Base-by-base conservation (phyloP, 2,888 invertebrate species). In the Agapostemon virescens region DNA sequence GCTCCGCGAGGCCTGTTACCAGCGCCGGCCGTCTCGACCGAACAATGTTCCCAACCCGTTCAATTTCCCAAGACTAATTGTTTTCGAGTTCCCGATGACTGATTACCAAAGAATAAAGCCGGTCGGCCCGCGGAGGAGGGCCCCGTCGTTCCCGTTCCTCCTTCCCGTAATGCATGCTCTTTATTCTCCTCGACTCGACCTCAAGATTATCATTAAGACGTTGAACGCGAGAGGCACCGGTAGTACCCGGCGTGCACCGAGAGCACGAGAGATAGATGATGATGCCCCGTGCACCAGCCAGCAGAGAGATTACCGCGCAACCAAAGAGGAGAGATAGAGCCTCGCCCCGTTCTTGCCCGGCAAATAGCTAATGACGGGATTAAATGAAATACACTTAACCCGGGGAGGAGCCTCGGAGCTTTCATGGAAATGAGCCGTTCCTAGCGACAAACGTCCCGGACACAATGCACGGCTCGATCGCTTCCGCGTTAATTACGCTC, bases 121-220 rank as follows among this genome's bases (percentile, higher is more conserved):
- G 45, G 58, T 20, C 58, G 52, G 52, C 68, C 17, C 45, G 73
- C 42, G 30, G 58, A 20, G 55, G 38, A 42, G 63, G 33, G 5
- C 13, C 11, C 36, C 23, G 52, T 15, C 49, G 63, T 55, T 30
- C 58, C 30, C 49, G 30, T 55, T 71, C 40, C 70, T 55, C 20
- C 42, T 26, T 61, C 30, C 61, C 38, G 71, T 69, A 81, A 81
- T 61, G 81, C 76, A 42, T 30, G 76, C 76, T 81, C 76, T 67
- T 81, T 69, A 75, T 75, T 81, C 81, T 66, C 69, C 42, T 49
- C 30, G 69, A 20, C 45, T 74, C 74, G 74, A 69, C 26, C 81
- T 66, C 69, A 67, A 73, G 81, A 82, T 82, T 76, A 82, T 82
- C 81, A 82, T 82, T 82, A 82, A 81, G 81, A 82, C 82, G 81